Evolutionary conservation across 1,140 invertebrate genomes (phyloP).

Genomic region (Calephelis nemesis): DNA sequence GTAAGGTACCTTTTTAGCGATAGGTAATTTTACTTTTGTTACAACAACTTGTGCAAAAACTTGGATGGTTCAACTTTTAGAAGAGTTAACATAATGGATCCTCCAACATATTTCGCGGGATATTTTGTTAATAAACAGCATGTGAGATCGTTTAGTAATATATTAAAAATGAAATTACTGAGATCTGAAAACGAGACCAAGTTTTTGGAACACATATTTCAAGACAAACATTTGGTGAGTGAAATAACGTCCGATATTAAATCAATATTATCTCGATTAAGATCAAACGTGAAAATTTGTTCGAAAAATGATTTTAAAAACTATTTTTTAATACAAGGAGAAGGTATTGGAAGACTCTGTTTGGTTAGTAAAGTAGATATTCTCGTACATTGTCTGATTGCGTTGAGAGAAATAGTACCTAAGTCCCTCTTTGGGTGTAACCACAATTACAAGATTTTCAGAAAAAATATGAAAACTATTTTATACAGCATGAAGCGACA

Average conservation of each 20-base stretch:
- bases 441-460: conserved; percentile 64
- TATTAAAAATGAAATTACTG: conserved; percentile 51
- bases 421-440: conserved; percentile 52
- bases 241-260: conserved; percentile 37
- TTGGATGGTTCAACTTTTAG: not conserved
- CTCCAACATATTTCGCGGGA: conserved; percentile 52
- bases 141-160: conserved; percentile 54
- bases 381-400: conserved; percentile 39
- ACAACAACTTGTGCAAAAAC: not conserved
- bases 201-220: conserved; percentile 45
- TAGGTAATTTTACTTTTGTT: not conserved
- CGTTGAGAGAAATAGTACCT: conserved; percentile 53
- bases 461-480: conserved; percentile 47
- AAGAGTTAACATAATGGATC: conserved; percentile 31
- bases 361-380: conserved; percentile 47
- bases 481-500: conserved; percentile 67
- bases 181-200: conserved; percentile 39
- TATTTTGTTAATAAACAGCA: conserved; percentile 68
- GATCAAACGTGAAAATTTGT: conserved; percentile 45
- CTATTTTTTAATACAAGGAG: conserved; percentile 36
- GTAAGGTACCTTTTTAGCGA: too few species aligned
- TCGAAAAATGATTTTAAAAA: conserved; percentile 55
- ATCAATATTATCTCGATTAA: conserved; percentile 39
- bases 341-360: conserved; percentile 19
- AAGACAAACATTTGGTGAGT: conserved; percentile 40